These are phyloP conservation scores for Choristoneura rosaceana DNA, from an alignment of 2,888 invertebrate species.

Conservation along the genomic window DNA sequence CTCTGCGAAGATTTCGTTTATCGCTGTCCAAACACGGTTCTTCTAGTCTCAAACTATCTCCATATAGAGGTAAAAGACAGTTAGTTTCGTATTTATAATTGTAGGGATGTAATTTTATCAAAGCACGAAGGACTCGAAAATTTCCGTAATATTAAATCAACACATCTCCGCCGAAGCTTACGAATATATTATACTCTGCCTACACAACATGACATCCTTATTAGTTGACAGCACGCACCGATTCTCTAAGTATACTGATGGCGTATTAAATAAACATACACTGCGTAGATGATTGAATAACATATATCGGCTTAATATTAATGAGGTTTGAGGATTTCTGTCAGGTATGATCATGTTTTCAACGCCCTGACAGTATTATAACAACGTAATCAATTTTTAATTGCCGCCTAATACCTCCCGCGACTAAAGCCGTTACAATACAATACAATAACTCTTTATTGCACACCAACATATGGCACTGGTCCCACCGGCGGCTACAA, in stretches of 20 bases:
- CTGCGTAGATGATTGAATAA: constrained; percentile 12
- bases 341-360: not conserved
- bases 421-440: no score
- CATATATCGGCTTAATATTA: constrained; percentile 3
- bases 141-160: not conserved
- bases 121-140: not conserved
- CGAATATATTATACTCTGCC: constrained; percentile 10
- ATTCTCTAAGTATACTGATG: constrained; percentile 9
- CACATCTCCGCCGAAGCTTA: constrained; percentile 5
- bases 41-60: no score
- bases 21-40: no score
- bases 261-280: constrained; percentile 13
- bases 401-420: not conserved
- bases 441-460: no score
- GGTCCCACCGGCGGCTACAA: no score
- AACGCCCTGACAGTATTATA: not conserved
- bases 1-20: no score
- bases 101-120: not conserved
- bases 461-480: no score
- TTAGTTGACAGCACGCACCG: constrained; percentile 18
- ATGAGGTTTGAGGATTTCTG: not conserved
- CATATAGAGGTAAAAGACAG: no score
- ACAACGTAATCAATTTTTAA: not conserved
- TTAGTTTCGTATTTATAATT: no score
- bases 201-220: constrained; percentile 37